Base-by-base conservation (phyloP, 2,888 invertebrate genomes). In the Caenorhabditis sp. region DNA sequence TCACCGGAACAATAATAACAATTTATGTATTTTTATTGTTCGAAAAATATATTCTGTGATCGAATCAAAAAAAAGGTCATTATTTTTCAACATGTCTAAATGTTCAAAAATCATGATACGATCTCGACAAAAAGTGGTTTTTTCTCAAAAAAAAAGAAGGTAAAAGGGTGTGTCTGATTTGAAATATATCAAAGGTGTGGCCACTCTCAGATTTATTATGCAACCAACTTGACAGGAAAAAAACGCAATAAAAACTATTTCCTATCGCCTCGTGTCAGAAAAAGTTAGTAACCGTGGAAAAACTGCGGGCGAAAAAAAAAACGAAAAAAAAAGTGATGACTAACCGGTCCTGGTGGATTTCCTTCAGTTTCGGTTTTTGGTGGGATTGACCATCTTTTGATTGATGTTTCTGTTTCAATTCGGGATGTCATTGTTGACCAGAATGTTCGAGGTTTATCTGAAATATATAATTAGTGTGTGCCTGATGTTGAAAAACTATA, bases 391-490 rank as follows among this genome's bases (percentile, higher is more conserved):
- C 83, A 83, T 68, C 78, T 65, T 53, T 77, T 80, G 59, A 79
- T 61, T 1, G 79, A 78, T 5, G 77, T 79, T 38, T 78, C 77
- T 7, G 81, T 76, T 54, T 74, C 79, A 56, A 82, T 75, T n/a
- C 72, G 70, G 12, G 78, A 73, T 14, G 80, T 77, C 82, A 82
- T 82, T 31, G 82, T 80, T 23, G 82, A 81, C 72, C 78, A 76
- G 31, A 73, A 76, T 17, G 75, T 79, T 50, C 70, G 76, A 5
- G 67, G 59, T 36, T 58, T 1, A 25, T 57, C 64, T 43, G 63
- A 60, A 60, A 59, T 20, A 66, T 49, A 21, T 23, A 17, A 5
- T 50, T 20, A n/a, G n/a, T n/a, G n/a, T n/a, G n/a, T n/a, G n/a
- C n/a, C n/a, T n/a, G n/a, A n/a, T n/a, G n/a, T n/a, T n/a, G n/a